Evolutionary conservation across 2,797 vertebrate genomes (phyloP), one percentile per base, ranked within the genome.

Genomic region (Holocentrus rufus): DNA sequence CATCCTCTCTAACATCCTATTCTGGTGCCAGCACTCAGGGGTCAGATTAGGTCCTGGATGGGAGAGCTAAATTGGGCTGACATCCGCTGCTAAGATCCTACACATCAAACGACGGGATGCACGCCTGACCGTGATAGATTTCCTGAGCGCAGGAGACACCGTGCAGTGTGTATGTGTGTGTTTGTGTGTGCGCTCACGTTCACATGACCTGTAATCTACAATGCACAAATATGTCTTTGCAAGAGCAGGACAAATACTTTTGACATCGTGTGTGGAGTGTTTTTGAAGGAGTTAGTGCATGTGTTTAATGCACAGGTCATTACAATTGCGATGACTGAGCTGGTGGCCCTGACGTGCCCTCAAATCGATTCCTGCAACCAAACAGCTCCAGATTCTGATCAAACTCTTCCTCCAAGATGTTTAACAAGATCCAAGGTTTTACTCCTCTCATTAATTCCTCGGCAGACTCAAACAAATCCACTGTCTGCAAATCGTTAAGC

Each of bases 401-500:
- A 76, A 68, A n/a, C 27, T 65, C 54, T 31, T 69, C 22, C 5
- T 68, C 27, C 23, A 7, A 50, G 18, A 66, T 36, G 53, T 47
- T 64, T 50, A 49, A 44, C 42, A 44, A 44, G 42, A 44, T 44
- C 14, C 42, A 44, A 17, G 42, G 42, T 44, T 44, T 44, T 44
- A 44, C 17, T 44, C 42, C 42, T 44, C 42, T 44, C 4, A 44
- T 44, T 44, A 59, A 69, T 23, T 59, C 56, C 56, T 76, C 63
- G 66, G 61, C 49, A 34, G 53, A 53, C 76, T 58, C 30, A 56
- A 72, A 72, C 18, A 52, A 79, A 58, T 17, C 54, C 46, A 46
- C 49, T 69, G 65, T 80, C 75, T 83, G 65, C 39, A 61, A 69
- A 64, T 7, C 6, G 46, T 20, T 85, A 83, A 90, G 64, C 73